These are phyloP conservation scores for Peromyscus eremicus DNA, from an alignment of 2,797 vertebrate genomes.

Conservation along the genomic window DNA sequence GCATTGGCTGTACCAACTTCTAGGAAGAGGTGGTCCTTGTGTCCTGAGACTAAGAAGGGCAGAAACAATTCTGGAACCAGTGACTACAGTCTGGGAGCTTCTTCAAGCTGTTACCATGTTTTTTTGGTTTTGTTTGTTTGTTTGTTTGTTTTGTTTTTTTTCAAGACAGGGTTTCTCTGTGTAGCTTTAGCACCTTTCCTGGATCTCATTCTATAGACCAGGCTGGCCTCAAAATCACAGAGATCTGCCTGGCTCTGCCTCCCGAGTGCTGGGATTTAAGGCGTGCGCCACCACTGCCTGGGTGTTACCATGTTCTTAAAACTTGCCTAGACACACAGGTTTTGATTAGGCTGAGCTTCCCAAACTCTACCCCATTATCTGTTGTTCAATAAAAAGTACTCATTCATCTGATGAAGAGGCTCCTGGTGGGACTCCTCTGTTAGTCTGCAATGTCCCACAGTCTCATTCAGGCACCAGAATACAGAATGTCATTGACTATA, in stretches of 20 bases:
- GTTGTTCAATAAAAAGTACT: constrained; percentile 5
- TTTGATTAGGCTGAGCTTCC: neutral
- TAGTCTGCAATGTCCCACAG: neutral
- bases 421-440: neutral
- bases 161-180: too few species aligned
- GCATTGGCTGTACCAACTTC: neutral
- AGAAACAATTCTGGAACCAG: neutral
- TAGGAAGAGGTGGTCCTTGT: neutral
- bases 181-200: too few species aligned
- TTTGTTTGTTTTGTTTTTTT: too few species aligned
- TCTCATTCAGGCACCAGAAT: neutral
- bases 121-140: too few species aligned
- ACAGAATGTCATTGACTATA: neutral
- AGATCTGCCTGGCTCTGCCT: too few species aligned
- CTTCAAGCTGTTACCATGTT: neutral
- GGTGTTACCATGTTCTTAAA: neutral
- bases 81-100: neutral
- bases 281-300: too few species aligned
- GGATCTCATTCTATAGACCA: too few species aligned
- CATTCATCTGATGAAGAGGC: neutral
- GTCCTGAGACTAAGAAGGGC: neutral
- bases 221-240: too few species aligned
- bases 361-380: neutral
- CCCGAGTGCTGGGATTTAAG: too few species aligned
- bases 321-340: neutral